Evolutionary conservation across 2,888 invertebrate genomes (phyloP), one percentile per base, ranked within the genome.

Genomic region (Smittia aterrima): DNA sequence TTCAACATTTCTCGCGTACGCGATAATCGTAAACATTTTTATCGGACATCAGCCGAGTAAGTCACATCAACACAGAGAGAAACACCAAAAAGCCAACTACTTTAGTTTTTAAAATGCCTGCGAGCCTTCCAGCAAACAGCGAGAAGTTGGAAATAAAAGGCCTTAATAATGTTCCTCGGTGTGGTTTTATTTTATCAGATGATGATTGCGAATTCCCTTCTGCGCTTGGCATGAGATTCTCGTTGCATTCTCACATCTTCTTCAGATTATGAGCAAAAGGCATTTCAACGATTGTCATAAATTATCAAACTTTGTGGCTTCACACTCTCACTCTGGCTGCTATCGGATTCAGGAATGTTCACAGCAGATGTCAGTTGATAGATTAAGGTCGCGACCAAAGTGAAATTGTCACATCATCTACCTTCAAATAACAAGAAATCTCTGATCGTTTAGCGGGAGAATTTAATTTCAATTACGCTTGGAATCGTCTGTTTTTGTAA

Each of bases 141-240:
- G 58, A 2, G 58, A 58, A 47, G 16, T n/a, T 2, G 47, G 11
- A n/a, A 47, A 58, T 58, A 58, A 58, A 58, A 58, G 22, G 58
- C 20, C n/a, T 58, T 58, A 58, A 58, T 58, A 58, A 58, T 58
- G 58, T 22, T 58, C n/a, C 58, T 22, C 22, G 20, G 22, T 58
- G 58, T 58, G 58, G 58, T 58, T 58, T 58, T 11, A 58, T n/a
- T 64, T 64, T 64, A 64, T 64, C 64, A 64, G 64, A 64, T 64
- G 64, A 64, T 64, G 64, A 64, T 64, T 58, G 58, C 22, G 16
- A 11, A 47, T 47, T 47, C 47, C n/a, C n/a, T 47, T 47, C 32
- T 32, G 47, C 47, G n/a, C 47, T n/a, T 16, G 13, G 47, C 47
- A 4, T 22, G 58, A 3, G 4, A 22, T 58, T 18, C 58, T 20